Evolutionary conservation across 2,113 vertebrate genomes (phyloP), one percentile per base, ranked within the genome.

Genomic region (Anolis carolinensis): DNA sequence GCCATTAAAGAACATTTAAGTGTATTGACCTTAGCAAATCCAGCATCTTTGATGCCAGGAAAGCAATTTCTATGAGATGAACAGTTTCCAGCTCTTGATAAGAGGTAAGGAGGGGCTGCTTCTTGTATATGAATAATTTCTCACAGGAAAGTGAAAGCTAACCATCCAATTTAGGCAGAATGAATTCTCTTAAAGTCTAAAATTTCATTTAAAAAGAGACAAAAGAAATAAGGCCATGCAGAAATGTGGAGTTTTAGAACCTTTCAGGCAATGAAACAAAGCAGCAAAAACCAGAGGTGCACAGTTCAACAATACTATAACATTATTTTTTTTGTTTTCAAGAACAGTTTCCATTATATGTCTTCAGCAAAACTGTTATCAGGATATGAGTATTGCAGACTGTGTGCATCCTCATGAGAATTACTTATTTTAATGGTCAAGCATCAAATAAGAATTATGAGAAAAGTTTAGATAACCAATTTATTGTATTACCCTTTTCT

Each of bases 1-100:
- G 72, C 86, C 76, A 89, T 90, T 88, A 84, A 86, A 36, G 70
- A 70, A 65, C n/a, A 23, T 91, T 91, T 90, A 44, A 59, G 34
- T 36, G 30, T 44, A 34, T 67, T 83, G 79, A 81, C 72, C 85
- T 65, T 18, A 87, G 78, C 73, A 85, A 86, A 83, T 86, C 48
- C n/a, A 75, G 65, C 55, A 30, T 91, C 87, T 90, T 87, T 86
- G 82, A 82, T 82, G 16, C 50, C 76, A 62, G 71, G 48, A 86
- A 80, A 84, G 18, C 0, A 52, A 16, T 76, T 90, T 92, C 81
- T 77, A 83, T 36, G 87, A 91, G 88, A 79, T 83, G 50, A 74
- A 85, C 77, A 23, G 72, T 82, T 89, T 67, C 62, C 77, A 63
- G 34, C 48, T 86, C 86, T 63, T 32, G 62, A 71, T 73, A 52